Evolutionary conservation across 2,888 invertebrate genomes (phyloP), one percentile per base, ranked within the genome.

Genomic region (Quadroppia sp.): DNA sequence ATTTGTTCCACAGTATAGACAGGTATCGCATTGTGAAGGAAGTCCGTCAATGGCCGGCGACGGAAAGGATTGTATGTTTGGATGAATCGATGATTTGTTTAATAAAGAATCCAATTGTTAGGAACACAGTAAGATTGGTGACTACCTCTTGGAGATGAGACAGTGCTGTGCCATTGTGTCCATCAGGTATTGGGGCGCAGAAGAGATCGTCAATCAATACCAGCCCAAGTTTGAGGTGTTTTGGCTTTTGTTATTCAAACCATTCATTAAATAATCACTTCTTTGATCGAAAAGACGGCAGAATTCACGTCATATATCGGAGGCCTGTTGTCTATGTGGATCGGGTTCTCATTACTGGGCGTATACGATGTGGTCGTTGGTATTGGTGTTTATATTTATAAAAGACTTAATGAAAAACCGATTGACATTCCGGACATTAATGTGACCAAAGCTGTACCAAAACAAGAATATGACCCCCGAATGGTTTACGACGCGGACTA

Each of bases 271-370:
- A n/a, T n/a, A 36, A 32, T 40, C 17, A 61, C n/a, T n/a, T n/a
- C n/a, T n/a, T 28, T 25, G 30, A 2, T 23, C 20, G 2, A 20
- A 17, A 42, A 75, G 75, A 56, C 56, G 28, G 40, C 73, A 1
- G 75, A 75, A 56, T 73, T 75, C 13, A 70, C 70, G 0, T 45
- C 75, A 1, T 75, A 75, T 45, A 28, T 75, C 20, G 73, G 75
- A 28, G 75, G 75, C 20, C 50, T 75, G n/a, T 23, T 75, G 13
- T 53, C 56, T 56, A 75, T 72, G 40, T 75, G 73, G 72, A 25
- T 75, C 1, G 75, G 75, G n/a, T 75, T 73, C 61, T 75, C 75
- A 23, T 20, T 75, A 0, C 20, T 75, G 3, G 13, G 45, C 6
- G 25, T 45, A 4, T 74, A 74, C 28, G 23, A 72, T 70, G 61